phyloP scores from a whole-genome alignment of 2,113 vertebrate genomes.

The Phyllopteryx taeniolatus region DNA sequence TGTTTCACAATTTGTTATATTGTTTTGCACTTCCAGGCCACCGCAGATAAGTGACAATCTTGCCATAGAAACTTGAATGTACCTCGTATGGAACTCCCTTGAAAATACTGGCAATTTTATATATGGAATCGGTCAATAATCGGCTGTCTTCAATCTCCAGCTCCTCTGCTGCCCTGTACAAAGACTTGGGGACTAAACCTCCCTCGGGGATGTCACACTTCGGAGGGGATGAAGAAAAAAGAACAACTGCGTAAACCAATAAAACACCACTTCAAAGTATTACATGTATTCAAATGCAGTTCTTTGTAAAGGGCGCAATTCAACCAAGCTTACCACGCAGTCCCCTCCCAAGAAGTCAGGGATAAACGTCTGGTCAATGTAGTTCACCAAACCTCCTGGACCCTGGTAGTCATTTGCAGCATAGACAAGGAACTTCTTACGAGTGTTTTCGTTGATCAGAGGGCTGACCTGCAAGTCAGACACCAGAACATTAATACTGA shows the following conservation, averaged over 20 bases:
- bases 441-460: constrained; percentile 95
- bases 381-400: constrained; percentile 88
- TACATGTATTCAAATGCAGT: background rate
- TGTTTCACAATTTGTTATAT: too few relatives aligned
- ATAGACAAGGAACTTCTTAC: constrained; percentile 95
- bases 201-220: constrained; percentile 95
- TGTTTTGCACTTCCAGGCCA: too few relatives aligned
- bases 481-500: background rate
- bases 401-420: constrained; percentile 95
- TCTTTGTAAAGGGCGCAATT: background rate
- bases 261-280: background rate
- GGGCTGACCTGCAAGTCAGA: constrained; percentile 82
- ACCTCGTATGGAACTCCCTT: constrained; percentile 96
- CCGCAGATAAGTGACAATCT: background rate
- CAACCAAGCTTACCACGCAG: constrained; percentile 77
- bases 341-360: constrained; percentile 93
- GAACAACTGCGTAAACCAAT: background rate
- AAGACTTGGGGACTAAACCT: constrained; percentile 88
- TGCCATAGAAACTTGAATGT: background rate
- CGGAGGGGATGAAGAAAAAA: background rate
- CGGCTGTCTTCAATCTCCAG: constrained; percentile 87
- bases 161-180: constrained; percentile 91
- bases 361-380: constrained; percentile 88
- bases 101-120: constrained; percentile 92
- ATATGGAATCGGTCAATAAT: constrained; percentile 92